phyloP scores from a whole-genome alignment of 2,797 vertebrate species.

The Phrynocephalus vlangalii region DNA sequence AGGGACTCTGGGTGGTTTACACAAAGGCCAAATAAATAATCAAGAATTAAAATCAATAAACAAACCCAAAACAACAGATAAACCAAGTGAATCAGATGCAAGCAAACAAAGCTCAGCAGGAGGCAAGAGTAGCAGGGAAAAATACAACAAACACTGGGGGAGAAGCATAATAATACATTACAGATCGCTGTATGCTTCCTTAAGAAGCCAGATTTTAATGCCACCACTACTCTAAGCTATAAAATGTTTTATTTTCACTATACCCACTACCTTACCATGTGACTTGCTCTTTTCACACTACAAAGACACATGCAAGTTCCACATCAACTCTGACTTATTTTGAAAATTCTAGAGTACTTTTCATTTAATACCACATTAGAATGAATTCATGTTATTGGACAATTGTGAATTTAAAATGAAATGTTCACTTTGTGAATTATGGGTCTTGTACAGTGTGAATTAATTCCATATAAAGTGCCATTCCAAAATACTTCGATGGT shows the following conservation, averaged over 20 bases:
- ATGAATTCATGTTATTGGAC: not conserved
- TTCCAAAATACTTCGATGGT: slow-evolving; percentile 8
- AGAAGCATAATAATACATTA: no score
- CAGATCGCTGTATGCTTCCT: no score
- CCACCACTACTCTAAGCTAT: not conserved
- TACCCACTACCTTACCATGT: slow-evolving; percentile 4
- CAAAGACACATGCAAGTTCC: not conserved
- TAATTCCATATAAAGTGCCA: slow-evolving; percentile 3
- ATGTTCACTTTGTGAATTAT: slow-evolving; percentile 28
- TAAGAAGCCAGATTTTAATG: no score
- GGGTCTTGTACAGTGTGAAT: not conserved
- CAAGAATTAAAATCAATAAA: no score
- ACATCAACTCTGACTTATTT: not conserved
- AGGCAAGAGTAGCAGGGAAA: no score
- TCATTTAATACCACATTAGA: slow-evolving; percentile 35
- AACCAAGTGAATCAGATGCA: no score
- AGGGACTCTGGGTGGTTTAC: no score
- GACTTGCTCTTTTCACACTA: not conserved
- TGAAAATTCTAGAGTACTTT: slow-evolving; percentile 14
- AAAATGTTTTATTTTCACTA: not conserved
- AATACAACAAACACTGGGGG: no score
- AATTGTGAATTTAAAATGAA: slow-evolving; percentile 37
- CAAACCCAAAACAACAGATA: no score
- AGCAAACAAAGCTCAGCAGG: no score
- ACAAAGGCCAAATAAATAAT: no score